A percentile compares a stretch with the other conserved stretches of the same genome.
phyloP scores from a whole-genome alignment of 2,797 vertebrate species.

The Pangasius krempfi region DNA sequence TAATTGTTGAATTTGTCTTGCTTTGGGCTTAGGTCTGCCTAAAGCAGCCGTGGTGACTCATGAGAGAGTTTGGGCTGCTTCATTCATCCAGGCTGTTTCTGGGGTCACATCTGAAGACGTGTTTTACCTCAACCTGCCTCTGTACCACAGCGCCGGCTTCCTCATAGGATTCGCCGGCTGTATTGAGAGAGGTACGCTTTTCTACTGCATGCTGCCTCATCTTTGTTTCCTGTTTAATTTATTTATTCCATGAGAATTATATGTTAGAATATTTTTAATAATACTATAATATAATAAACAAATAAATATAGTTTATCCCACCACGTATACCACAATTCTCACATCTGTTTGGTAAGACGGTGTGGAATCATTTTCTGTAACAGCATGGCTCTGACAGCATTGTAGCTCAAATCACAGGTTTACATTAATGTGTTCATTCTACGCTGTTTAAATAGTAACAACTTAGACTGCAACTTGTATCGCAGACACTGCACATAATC shows the following conservation, averaged over 20 bases:
- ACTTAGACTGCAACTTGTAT: too few relatives aligned
- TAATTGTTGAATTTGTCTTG: background rate
- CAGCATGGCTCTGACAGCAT: background rate
- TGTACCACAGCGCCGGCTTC: slow-evolving; percentile 89
- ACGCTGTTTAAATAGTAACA: background rate
- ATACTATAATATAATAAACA: background rate
- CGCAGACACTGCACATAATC: background rate
- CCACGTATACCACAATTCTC: background rate
- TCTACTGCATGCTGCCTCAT: background rate
- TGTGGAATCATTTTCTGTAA: background rate
- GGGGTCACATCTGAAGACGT: slow-evolving; percentile 76
- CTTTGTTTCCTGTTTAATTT: background rate
- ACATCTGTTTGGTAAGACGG: background rate
- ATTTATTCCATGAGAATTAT: background rate
- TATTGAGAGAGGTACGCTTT: slow-evolving; percentile 77
- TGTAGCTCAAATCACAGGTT: background rate
- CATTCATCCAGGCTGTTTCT: slow-evolving; percentile 63
- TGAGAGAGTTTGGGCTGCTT: slow-evolving; percentile 74
- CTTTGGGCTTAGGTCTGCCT: slow-evolving; percentile 79
- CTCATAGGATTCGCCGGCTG: slow-evolving; percentile 79
- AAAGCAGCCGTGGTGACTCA: slow-evolving; percentile 88
- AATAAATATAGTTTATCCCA: background rate
- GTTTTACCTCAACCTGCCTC: slow-evolving; percentile 83
- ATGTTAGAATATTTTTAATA: background rate
- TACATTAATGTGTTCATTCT: background rate